A percentile compares a stretch with the other conserved stretches of the same genome.
These are phyloP conservation scores for Tauraco hartlaubi DNA, from an alignment of 2,797 vertebrate genomes.

Conservation along the genomic window DNA sequence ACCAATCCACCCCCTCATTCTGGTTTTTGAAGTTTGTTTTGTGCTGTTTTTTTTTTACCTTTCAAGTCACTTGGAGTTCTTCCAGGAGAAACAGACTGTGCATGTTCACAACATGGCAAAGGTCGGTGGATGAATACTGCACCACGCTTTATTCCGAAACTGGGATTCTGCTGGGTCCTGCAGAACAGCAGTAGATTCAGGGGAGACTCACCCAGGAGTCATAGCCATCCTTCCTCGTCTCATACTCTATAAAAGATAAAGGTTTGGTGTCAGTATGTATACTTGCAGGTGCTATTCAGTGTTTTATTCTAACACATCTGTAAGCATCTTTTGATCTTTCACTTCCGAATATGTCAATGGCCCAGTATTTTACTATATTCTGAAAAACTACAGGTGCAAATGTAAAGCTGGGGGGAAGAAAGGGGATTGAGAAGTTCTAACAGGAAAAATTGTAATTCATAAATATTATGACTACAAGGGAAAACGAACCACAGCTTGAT, in stretches of 20 bases:
- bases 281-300: not conserved
- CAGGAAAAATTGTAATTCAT: conserved; percentile 39
- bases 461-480: conserved; percentile 73
- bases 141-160: not conserved
- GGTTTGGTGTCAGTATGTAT: not conserved
- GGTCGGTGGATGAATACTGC: not conserved
- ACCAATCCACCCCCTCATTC: not conserved
- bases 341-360: not conserved
- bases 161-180: not conserved
- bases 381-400: not conserved
- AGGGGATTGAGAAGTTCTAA: not conserved
- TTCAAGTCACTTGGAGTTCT: not conserved
- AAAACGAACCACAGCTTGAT: conserved; percentile 78
- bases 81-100: not conserved
- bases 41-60: not conserved
- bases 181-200: not conserved
- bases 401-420: not conserved
- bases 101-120: not conserved
- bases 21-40: not conserved
- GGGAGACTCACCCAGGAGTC: not conserved
- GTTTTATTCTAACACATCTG: not conserved
- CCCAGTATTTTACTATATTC: not conserved
- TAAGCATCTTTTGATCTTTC: not conserved
- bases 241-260: not conserved
- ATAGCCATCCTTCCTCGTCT: not conserved